phyloP scores from a whole-genome alignment of 2,797 vertebrate species.

The Betta splendens region DNA sequence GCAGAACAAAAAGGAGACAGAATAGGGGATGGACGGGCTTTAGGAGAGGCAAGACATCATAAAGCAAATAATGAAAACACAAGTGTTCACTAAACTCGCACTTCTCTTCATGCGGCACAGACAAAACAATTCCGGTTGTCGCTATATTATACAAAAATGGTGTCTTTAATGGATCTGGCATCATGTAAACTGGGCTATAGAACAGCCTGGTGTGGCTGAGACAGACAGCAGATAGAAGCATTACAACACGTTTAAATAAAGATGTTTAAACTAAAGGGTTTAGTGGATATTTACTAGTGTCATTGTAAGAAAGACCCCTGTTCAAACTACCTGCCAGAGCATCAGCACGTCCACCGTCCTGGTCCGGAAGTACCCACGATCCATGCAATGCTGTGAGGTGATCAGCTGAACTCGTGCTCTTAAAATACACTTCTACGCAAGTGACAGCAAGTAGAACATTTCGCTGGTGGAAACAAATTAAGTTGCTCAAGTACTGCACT shows the following conservation, averaged over 20 bases:
- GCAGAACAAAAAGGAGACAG: constrained; percentile 22
- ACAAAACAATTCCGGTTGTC: constrained; percentile 50
- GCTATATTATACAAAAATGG: background rate
- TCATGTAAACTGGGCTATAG: constrained; percentile 31
- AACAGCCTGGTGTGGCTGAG: constrained; percentile 4
- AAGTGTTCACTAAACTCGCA: constrained; percentile 54
- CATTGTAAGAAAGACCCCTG: background rate
- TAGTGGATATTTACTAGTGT: no score
- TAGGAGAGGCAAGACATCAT: constrained; percentile 61
- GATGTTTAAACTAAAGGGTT: constrained; percentile 20
- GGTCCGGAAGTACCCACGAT: no score
- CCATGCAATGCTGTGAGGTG: background rate
- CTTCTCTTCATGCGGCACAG: constrained; percentile 54
- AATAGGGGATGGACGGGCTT: constrained; percentile 21
- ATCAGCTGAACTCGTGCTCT: background rate
- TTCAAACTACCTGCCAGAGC: background rate
- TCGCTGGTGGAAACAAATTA: background rate
- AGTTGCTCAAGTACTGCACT: background rate
- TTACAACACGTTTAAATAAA: constrained; percentile 24
- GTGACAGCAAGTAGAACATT: background rate
- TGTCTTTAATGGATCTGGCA: constrained; percentile 59
- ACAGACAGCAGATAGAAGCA: constrained; percentile 2
- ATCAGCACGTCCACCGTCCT: no score
- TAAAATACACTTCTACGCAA: background rate
- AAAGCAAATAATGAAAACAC: constrained; percentile 43